Conservation (phyloP, 2,888 invertebrate species). For the Xestoiulus laeticollis region DNA sequence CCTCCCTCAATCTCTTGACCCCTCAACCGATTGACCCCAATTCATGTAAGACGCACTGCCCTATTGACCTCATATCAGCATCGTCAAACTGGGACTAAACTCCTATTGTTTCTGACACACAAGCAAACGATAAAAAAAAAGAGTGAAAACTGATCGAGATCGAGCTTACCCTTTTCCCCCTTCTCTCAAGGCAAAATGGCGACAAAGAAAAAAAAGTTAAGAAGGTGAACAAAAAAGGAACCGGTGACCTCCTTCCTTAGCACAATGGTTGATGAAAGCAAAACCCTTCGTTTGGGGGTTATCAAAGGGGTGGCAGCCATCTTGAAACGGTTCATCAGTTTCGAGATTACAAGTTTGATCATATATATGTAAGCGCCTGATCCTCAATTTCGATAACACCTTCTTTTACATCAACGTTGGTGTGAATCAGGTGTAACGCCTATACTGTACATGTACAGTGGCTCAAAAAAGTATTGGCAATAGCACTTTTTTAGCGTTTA, state of each 20-base stretch:
- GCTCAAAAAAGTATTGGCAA: too few relatives aligned
- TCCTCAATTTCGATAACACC: too few relatives aligned
- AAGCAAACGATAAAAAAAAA: background rate
- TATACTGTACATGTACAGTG: too few relatives aligned
- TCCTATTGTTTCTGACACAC: background rate
- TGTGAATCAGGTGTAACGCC: too few relatives aligned
- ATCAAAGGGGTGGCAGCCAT: background rate
- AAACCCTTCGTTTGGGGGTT: background rate
- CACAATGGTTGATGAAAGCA: background rate
- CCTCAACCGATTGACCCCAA: slow-evolving; percentile 32
- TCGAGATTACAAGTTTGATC: background rate
- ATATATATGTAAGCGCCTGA: background rate
- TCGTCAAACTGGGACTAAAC: background rate
- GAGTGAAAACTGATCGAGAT: slow-evolving; percentile 30
- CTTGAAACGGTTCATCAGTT: background rate
- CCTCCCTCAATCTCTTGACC: slow-evolving; percentile 8
- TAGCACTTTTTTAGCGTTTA: too few relatives aligned
- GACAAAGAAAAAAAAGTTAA: background rate
- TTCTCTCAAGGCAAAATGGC: slow-evolving; percentile 16
- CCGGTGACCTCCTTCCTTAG: background rate
- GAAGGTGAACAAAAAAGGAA: background rate
- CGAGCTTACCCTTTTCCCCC: background rate
- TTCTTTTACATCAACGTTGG: too few relatives aligned
- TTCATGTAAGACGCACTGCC: background rate
- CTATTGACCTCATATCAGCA: slow-evolving; percentile 4